Conservation (phyloP, 2,888 invertebrate genomes). For the Ganaspis brasiliensis region DNA sequence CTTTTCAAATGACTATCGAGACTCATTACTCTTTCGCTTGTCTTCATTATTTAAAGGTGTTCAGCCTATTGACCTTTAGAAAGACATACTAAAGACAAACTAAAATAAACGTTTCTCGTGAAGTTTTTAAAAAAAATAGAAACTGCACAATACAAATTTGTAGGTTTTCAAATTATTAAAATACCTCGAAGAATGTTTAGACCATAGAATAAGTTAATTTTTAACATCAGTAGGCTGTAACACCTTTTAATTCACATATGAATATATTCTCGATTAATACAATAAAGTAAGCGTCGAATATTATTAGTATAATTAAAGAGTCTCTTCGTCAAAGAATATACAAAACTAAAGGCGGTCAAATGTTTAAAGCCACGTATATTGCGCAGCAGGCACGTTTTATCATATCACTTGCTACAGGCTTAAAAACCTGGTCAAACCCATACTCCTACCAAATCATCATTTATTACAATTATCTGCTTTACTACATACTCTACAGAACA, state of each 20-base stretch:
- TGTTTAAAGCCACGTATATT: slow-evolving; percentile 73
- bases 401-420: slow-evolving; percentile 78
- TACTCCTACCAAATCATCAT: slow-evolving; percentile 58
- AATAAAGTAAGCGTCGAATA: neutral
- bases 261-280: too few species aligned
- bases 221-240: too few species aligned
- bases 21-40: neutral
- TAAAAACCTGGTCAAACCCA: slow-evolving; percentile 73
- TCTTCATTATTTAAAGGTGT: neutral
- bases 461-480: slow-evolving; percentile 62
- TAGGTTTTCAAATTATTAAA: neutral
- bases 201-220: too few species aligned
- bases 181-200: too few species aligned
- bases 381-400: slow-evolving; percentile 80
- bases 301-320: slow-evolving; percentile 19
- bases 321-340: slow-evolving; percentile 63
- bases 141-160: too few species aligned
- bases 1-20: neutral
- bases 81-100: too few species aligned
- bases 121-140: too few species aligned
- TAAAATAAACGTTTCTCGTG: neutral
- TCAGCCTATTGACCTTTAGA: neutral
- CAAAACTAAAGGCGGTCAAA: slow-evolving; percentile 76
- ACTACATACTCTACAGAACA: slow-evolving; percentile 49
- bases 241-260: too few species aligned